A percentile compares a stretch with the other conserved stretches of the same genome.
Evolutionary conservation across 1,140 invertebrate genomes (phyloP).

Genomic region (Lordiphosa stackelbergi): DNA sequence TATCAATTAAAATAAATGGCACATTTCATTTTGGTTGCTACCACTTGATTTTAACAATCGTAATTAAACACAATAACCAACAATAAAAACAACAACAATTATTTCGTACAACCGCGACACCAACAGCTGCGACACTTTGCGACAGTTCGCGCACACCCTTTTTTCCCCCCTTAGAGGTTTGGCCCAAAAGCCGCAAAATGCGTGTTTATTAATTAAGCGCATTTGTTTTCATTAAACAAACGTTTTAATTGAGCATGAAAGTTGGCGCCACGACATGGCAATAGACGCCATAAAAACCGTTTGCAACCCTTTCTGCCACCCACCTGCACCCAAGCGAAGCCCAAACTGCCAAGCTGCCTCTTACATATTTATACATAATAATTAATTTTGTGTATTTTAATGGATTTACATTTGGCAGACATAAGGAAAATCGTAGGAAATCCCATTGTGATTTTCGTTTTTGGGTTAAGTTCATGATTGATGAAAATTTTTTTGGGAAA

Average conservation of each 20-base stretch:
- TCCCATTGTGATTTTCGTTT: constrained; percentile 19
- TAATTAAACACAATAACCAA: constrained; percentile 38
- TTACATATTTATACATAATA: constrained; percentile 54
- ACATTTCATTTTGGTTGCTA: constrained; percentile 26
- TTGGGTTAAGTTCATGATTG: constrained; percentile 47
- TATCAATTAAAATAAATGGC: constrained; percentile 40
- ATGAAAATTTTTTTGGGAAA: too few relatives aligned
- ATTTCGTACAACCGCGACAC: constrained; percentile 54
- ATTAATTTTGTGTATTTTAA: constrained; percentile 72
- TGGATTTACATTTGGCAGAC: constrained; percentile 57
- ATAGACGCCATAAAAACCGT: constrained; percentile 46
- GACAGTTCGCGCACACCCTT: constrained; percentile 17
- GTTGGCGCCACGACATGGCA: constrained; percentile 62
- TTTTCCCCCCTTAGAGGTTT: constrained; percentile 12
- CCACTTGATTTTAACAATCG: constrained; percentile 54
- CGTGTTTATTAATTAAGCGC: constrained; percentile 77
- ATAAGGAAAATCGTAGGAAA: constrained; percentile 39
- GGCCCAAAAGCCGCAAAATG: constrained; percentile 67
- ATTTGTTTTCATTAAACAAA: constrained; percentile 77
- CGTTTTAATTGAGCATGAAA: constrained; percentile 77
- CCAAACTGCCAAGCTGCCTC: constrained; percentile 16
- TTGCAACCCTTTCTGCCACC: constrained; percentile 24
- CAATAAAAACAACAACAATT: constrained; percentile 43
- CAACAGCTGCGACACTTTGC: constrained; percentile 69
- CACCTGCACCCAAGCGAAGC: constrained; percentile 7